phyloP scores from a whole-genome alignment of 1,140 invertebrate species.

The Akabosia matsudoensis region DNA sequence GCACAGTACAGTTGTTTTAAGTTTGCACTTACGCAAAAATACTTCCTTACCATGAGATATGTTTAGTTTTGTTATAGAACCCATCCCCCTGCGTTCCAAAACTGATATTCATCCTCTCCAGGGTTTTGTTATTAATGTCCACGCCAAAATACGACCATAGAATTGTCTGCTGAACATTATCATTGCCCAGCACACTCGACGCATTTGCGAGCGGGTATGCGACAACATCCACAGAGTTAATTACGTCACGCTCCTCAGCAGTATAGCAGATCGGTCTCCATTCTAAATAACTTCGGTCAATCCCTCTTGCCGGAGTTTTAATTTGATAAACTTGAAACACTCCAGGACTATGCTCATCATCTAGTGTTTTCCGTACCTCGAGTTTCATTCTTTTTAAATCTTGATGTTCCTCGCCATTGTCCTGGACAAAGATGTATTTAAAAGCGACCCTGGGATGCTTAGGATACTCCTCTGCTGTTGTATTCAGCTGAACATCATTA shows the following conservation, averaged over 20 bases:
- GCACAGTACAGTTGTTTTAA: neutral
- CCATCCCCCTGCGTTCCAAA: constrained; percentile 43
- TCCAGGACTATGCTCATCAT: constrained; percentile 45
- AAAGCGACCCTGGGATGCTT: constrained; percentile 35
- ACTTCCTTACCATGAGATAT: constrained; percentile 33
- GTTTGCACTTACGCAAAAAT: too few relatives aligned
- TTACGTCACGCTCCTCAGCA: constrained; percentile 29
- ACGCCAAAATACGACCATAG: constrained; percentile 30
- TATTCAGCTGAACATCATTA: constrained; percentile 41
- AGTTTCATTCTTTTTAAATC: neutral
- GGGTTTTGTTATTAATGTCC: constrained; percentile 26
- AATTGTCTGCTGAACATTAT: constrained; percentile 29
- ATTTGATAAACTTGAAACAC: constrained; percentile 40
- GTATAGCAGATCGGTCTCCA: constrained; percentile 46
- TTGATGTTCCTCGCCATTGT: neutral
- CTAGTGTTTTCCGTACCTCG: constrained; percentile 19
- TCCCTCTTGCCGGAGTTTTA: constrained; percentile 32
- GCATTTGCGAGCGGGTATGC: constrained; percentile 26
- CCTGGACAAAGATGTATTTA: constrained; percentile 37
- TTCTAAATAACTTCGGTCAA: constrained; percentile 40
- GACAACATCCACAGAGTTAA: constrained; percentile 40
- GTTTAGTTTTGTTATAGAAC: constrained; percentile 40
- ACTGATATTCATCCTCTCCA: constrained; percentile 38
- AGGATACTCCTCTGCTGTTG: constrained; percentile 27
- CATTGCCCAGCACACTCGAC: neutral